phyloP scores from a whole-genome alignment of 2,113 vertebrate species.

The Corvus moneduloides region DNA sequence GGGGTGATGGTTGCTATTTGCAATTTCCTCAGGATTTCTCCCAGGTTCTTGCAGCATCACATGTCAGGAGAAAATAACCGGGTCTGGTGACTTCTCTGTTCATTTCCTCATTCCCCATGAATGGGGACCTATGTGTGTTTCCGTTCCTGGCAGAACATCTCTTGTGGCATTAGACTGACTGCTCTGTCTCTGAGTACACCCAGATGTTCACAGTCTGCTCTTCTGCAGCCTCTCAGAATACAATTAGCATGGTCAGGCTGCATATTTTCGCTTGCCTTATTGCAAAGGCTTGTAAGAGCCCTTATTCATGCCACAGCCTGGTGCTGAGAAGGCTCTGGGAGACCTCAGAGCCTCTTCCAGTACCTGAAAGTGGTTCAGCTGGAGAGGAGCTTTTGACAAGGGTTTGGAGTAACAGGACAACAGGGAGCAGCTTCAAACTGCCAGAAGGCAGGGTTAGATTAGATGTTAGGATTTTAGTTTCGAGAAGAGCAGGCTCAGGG shows the following conservation, averaged over 20 bases:
- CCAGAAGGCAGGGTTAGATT: neutral
- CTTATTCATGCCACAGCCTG: neutral
- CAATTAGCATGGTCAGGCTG: neutral
- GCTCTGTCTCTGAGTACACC: neutral
- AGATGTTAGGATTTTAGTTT: neutral
- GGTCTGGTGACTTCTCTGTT: neutral
- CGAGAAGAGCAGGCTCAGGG: neutral
- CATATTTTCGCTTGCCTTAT: neutral
- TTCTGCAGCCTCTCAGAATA: neutral
- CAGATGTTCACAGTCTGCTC: neutral
- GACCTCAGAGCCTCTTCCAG: neutral
- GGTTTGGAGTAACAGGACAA: neutral
- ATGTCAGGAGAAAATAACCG: neutral
- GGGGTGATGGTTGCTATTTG: neutral
- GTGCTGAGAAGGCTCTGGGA: neutral
- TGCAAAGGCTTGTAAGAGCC: neutral
- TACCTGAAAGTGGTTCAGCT: neutral
- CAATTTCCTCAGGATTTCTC: neutral
- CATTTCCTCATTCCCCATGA: neutral
- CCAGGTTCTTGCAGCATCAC: neutral
- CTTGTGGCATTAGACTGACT: neutral
- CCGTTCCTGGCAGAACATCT: neutral
- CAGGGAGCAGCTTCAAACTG: neutral
- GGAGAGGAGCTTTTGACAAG: neutral
- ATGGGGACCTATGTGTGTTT: rapidly evolving